These are phyloP conservation scores for Leucophora obtusa DNA, from an alignment of 2,888 invertebrate genomes.

Conservation along the genomic window DNA sequence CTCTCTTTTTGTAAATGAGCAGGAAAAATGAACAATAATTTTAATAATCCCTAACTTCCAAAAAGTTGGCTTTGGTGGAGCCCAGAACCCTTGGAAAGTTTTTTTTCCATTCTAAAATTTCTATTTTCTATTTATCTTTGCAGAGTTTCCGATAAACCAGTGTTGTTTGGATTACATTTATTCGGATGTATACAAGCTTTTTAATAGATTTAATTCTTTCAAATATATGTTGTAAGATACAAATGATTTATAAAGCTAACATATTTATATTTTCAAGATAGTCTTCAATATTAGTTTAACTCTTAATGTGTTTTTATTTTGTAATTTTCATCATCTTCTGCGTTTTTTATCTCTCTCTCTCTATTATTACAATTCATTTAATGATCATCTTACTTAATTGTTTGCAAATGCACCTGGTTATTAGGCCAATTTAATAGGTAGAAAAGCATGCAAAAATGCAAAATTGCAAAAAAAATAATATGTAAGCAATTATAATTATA, in stretches of 20 bases:
- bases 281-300: background rate
- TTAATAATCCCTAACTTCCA: too few species aligned
- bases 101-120: too few species aligned
- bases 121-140: too few species aligned
- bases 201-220: background rate
- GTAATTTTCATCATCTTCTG: conserved; percentile 8
- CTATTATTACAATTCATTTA: conserved; percentile 41
- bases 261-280: conserved; percentile 16
- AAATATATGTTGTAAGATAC: background rate
- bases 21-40: too few species aligned
- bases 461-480: too few species aligned
- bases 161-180: too few species aligned
- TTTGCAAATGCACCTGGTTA: conserved; percentile 47
- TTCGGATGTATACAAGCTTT: too few species aligned
- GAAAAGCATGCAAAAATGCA: conserved; percentile 33
- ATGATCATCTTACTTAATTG: conserved; percentile 44
- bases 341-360: conserved; percentile 25
- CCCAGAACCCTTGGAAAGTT: too few species aligned
- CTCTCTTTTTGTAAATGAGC: too few species aligned
- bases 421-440: conserved; percentile 13
- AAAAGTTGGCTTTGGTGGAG: too few species aligned
- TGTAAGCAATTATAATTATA: background rate
- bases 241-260: conserved; percentile 26
- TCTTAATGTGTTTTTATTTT: conserved; percentile 13
- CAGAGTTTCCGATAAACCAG: too few species aligned